Base-by-base conservation (phyloP, 2,888 invertebrate species). In the Palloptera scutellata region DNA sequence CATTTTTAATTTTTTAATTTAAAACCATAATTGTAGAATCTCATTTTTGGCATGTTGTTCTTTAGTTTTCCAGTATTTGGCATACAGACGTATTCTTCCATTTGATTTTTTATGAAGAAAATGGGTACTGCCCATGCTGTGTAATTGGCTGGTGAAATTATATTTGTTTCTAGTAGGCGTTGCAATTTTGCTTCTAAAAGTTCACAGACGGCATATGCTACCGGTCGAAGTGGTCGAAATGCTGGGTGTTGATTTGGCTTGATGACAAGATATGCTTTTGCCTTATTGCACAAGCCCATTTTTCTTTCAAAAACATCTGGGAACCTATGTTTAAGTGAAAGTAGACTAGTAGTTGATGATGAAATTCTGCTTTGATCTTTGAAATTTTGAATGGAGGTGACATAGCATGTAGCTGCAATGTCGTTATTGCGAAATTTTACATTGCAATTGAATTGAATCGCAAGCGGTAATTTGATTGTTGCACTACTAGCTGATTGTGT, bases 81-180 rank as follows among this genome's bases (percentile, higher is more conserved):
- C 65, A 20, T 66, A 64, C 1, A 64, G 19, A 19, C 70, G 53
- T 61, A 59, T 72, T 43, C 74, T 13, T 72, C 73, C 61, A 71
- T 73, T 15, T 65, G 13, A 64, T 74, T 74, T 20, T 58, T 64
- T 15, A 72, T 70, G 41, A 68, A 70, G 12, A 73, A 72, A 30
- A 73, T 70, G 20, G 73, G 74, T 42, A 74, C 72, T 30, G 71
- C 73, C 72, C 75, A 76, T 20, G 73, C 65, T 1, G 73, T 73
- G 43, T 68, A 72, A 30, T 72, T 69, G 5, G 73, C 71, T 53
- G 71, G 71, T 17, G 69, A 61, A 57, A 75, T 74, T 3, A 74
- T 68, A 42, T 68, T 64, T 6, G 20, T 17, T 10, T 69, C 53
- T 53, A 72, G 69, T 13, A 75, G 64, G 41, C 73, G 53, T 10